phyloP scores from a whole-genome alignment of 2,888 invertebrate genomes.

The Anagyrus pseudococci region DNA sequence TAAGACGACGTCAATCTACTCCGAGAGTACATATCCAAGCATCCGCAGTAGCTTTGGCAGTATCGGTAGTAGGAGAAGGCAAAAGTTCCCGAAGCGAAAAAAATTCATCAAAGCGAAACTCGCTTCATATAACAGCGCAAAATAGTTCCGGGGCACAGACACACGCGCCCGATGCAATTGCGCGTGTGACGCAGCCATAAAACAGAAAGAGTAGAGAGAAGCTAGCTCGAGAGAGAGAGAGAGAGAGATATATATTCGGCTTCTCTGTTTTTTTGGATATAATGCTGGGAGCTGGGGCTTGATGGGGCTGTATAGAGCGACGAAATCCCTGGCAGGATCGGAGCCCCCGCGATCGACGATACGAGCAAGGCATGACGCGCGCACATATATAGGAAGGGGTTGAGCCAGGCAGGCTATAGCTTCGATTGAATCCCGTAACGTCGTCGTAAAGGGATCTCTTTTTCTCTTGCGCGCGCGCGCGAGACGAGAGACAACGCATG shows the following conservation, averaged over 20 bases:
- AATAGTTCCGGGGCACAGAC: neutral
- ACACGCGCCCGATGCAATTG: conserved; percentile 11
- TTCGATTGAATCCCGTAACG: conserved; percentile 55
- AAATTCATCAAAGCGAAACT: conserved; percentile 7
- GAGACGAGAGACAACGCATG: conserved; percentile 48
- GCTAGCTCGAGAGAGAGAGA: neutral
- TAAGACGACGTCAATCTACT: too few species aligned
- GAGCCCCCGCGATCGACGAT: conserved; percentile 12
- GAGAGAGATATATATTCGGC: too few species aligned
- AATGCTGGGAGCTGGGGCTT: too few species aligned
- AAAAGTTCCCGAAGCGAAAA: neutral
- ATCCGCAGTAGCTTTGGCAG: too few species aligned
- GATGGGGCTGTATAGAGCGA: too few species aligned
- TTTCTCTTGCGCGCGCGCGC: too few species aligned
- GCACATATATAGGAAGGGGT: conserved; percentile 35
- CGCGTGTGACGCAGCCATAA: conserved; percentile 27
- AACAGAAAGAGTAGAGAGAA: too few species aligned
- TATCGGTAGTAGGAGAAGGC: too few species aligned
- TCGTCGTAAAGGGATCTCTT: conserved; percentile 53
- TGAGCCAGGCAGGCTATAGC: conserved; percentile 11
- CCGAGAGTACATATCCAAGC: too few species aligned
- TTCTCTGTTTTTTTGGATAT: too few species aligned
- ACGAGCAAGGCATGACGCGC: conserved; percentile 16
- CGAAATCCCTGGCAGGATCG: conserved; percentile 6
- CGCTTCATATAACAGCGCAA: conserved; percentile 3